Base-by-base conservation (phyloP, 92 coral and sea anemone species). In the Paragorgia papillata region DNA sequence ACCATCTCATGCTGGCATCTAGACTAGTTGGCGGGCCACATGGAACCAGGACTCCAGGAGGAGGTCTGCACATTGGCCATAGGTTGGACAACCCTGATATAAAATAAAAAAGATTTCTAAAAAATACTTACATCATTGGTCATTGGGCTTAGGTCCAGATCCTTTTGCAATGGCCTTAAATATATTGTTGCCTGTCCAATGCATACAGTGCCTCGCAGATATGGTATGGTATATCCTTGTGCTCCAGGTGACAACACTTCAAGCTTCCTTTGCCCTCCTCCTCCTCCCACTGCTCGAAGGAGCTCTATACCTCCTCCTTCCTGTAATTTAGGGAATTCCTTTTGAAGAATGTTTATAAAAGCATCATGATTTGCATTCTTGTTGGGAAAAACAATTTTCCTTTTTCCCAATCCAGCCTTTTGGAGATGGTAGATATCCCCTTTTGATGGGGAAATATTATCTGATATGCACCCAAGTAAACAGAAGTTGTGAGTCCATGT, bases 101-200 rank as follows among this genome's bases (percentile, higher is more conserved):
- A 40, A 66, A 6, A 66, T 14, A 39, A 66, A 37, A n/a, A 31
- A 66, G 0, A 14, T 28, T 28, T 66, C 44, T 24, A 24, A 69
- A 59, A 70, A 70, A 50, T 37, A 70, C 77, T 70, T 70, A 70
- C 77, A 70, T 70, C 77, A 70, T 1, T 70, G 28, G 35, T 70
- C 64, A 70, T 40, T 37, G 43, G n/a, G 35, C 69, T 58, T 37
- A 14, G 68, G 57, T 76, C 70, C 18, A 76, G 73, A 22, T 61
- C 73, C 60, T 62, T 76, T 76, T 76, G 81, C 29, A 76, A 44
- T 18, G 81, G 81, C 40, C 74, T 61, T 15, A 76, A 6, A 21
- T 76, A 76, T 60, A 41, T 57, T 60, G 41, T 61, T 37, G 81
- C 74, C 73, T 60, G 73, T 24, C 81, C 81, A 61, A 76, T 61